phyloP scores from a whole-genome alignment of 2,888 invertebrate species.

The Cecidostiba fungosa region DNA sequence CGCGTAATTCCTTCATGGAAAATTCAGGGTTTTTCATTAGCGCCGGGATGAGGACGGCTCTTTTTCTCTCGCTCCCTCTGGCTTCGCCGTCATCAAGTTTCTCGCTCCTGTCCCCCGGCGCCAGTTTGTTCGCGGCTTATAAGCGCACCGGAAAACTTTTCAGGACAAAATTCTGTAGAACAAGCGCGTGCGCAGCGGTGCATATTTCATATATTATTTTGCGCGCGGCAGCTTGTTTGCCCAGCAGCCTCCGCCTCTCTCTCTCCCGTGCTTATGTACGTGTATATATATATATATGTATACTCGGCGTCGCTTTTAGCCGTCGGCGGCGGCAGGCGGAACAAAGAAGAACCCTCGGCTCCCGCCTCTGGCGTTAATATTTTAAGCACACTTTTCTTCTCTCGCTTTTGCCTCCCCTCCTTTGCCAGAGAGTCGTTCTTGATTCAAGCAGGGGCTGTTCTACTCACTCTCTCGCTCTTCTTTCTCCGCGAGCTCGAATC shows the following conservation, averaged over 20 bases:
- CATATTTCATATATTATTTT: conserved; percentile 80
- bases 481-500: conserved; percentile 62
- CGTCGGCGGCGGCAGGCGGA: conserved; percentile 66
- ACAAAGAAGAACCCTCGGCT: conserved; percentile 76
- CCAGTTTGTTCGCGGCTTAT: conserved; percentile 63
- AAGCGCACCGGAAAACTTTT: conserved; percentile 69
- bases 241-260: conserved; percentile 71
- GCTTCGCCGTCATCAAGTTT: conserved; percentile 53
- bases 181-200: conserved; percentile 71
- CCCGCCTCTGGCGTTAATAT: conserved; percentile 79
- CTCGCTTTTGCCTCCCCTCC: conserved; percentile 59
- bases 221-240: conserved; percentile 78
- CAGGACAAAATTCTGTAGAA: conserved; percentile 73
- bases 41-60: conserved; percentile 64
- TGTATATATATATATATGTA: conserved; percentile 68
- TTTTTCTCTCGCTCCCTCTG: conserved; percentile 62
- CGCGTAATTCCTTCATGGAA: conserved; percentile 78
- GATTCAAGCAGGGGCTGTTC: conserved; percentile 60
- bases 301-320: conserved; percentile 57
- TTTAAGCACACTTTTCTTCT: conserved; percentile 80
- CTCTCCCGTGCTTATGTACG: conserved; percentile 48
- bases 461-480: conserved; percentile 64
- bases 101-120: conserved; percentile 54
- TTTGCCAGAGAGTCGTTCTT: conserved; percentile 50
- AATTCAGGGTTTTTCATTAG: conserved; percentile 80